A percentile compares a stretch with the other conserved stretches of the same genome.
These are phyloP conservation scores for Cantharis lateralis DNA, from an alignment of 2,888 invertebrate species.

Conservation along the genomic window DNA sequence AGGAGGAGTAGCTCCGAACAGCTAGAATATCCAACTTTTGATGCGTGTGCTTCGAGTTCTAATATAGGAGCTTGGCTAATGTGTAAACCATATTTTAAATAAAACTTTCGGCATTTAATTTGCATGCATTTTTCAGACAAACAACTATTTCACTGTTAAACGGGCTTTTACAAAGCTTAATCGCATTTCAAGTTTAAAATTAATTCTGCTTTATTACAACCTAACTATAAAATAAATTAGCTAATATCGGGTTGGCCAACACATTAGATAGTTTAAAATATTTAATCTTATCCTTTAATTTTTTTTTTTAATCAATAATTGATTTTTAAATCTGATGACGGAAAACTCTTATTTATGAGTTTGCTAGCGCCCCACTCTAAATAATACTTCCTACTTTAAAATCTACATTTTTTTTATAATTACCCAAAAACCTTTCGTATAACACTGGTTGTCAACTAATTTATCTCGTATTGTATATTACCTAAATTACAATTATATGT, in stretches of 20 bases:
- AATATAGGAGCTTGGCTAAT: slow-evolving; percentile 25
- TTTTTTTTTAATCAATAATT: too few species aligned
- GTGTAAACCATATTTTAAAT: slow-evolving; percentile 26
- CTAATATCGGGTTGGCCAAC: not conserved
- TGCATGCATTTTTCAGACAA: slow-evolving; percentile 27
- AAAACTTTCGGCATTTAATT: slow-evolving; percentile 24
- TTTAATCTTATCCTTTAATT: too few species aligned
- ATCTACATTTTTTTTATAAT: too few species aligned
- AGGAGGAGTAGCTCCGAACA: slow-evolving; percentile 30
- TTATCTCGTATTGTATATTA: too few species aligned
- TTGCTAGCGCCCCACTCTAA: too few species aligned
- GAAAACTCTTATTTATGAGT: too few species aligned
- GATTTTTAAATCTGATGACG: too few species aligned
- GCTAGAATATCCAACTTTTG: slow-evolving; percentile 40
- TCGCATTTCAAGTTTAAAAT: not conserved
- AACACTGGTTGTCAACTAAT: too few species aligned
- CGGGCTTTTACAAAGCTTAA: not conserved
- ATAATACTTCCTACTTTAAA: too few species aligned
- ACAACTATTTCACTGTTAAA: not conserved
- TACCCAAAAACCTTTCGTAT: too few species aligned
- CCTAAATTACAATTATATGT: too few species aligned
- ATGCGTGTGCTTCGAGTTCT: slow-evolving; percentile 39
- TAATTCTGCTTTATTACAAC: not conserved
- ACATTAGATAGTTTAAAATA: too few species aligned
- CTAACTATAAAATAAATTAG: not conserved